Evolutionary conservation across 35 echinoderm and acorn worm genomes (phyloP).

Genomic region (Holothuria glaberrima): DNA sequence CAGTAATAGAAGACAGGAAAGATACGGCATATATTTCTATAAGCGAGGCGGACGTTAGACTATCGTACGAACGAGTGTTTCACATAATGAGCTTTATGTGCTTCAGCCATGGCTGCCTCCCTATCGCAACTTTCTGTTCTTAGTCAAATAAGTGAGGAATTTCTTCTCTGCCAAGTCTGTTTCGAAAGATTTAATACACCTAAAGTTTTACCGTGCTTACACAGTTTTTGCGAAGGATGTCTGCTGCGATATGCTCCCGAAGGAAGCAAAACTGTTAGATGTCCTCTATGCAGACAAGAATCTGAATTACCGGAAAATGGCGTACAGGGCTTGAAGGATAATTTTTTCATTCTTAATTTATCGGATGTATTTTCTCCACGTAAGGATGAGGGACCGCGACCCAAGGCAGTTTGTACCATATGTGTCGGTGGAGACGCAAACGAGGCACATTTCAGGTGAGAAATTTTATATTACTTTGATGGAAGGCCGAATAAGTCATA

Average conservation of each 20-base stretch:
- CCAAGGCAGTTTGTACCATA: constrained; percentile 93
- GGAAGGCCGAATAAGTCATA: too few relatives aligned
- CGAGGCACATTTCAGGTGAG: constrained; percentile 82
- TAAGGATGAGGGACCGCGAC: constrained; percentile 83
- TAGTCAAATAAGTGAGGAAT: constrained; percentile 99
- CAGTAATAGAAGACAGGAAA: not conserved
- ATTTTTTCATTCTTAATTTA: constrained; percentile 98
- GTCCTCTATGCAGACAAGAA: constrained; percentile 89
- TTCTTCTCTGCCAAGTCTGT: constrained; percentile 97
- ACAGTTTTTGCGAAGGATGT: constrained; percentile 98
- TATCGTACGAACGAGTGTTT: constrained; percentile 15
- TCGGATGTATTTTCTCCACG: constrained; percentile 94
- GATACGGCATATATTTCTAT: not conserved
- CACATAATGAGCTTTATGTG: constrained; percentile 64
- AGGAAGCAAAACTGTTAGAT: constrained; percentile 76
- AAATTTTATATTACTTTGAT: not conserved
- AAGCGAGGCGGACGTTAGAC: not conserved
- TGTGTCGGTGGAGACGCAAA: constrained; percentile 79
- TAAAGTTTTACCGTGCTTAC: constrained; percentile 95
- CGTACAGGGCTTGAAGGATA: constrained; percentile 90
- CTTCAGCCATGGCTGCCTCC: constrained; percentile 78
- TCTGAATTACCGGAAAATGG: constrained; percentile 95
- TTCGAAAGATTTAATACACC: constrained; percentile 96
- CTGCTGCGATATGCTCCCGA: constrained; percentile 77
- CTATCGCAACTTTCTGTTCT: constrained; percentile 91